Conservation (phyloP, 1,140 invertebrate genomes). For the Xylocopa sonorina region DNA sequence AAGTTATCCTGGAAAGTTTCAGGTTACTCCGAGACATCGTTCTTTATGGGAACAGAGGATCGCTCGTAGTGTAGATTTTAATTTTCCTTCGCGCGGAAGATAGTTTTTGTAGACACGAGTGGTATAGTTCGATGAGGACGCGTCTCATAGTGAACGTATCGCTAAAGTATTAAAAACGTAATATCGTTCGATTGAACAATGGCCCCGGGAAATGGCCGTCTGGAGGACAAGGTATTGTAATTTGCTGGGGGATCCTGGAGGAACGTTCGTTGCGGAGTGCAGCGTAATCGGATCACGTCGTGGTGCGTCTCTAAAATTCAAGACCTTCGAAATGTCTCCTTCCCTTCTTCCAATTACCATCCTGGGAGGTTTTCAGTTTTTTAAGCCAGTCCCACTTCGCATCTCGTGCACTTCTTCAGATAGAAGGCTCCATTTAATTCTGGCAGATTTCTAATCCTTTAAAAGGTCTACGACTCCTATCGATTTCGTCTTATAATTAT, state of each 20-base stretch:
- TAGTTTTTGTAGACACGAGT: too few relatives aligned
- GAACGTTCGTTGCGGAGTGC: background rate
- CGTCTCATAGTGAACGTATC: too few relatives aligned
- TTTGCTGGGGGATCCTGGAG: background rate
- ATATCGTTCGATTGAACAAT: conserved; percentile 16
- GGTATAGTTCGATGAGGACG: too few relatives aligned
- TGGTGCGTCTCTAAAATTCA: conserved; percentile 9
- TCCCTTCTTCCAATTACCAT: background rate
- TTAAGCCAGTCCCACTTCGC: too few relatives aligned
- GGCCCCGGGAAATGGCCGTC: background rate
- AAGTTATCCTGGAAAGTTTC: background rate
- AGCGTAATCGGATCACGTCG: conserved; percentile 33
- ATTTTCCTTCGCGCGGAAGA: background rate
- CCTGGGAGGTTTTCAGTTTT: background rate
- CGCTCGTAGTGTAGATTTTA: background rate
- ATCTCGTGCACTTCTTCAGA: too few relatives aligned
- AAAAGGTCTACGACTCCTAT: too few relatives aligned
- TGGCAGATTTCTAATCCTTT: too few relatives aligned
- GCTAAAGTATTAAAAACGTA: too few relatives aligned
- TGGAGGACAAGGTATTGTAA: background rate
- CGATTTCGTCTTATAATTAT: too few relatives aligned
- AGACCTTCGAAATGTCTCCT: conserved; percentile 24
- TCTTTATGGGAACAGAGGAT: background rate
- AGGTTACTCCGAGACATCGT: background rate
- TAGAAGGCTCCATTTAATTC: too few relatives aligned